Base-by-base conservation (phyloP, 2,888 invertebrate genomes). In the Drosophila neonasuta region DNA sequence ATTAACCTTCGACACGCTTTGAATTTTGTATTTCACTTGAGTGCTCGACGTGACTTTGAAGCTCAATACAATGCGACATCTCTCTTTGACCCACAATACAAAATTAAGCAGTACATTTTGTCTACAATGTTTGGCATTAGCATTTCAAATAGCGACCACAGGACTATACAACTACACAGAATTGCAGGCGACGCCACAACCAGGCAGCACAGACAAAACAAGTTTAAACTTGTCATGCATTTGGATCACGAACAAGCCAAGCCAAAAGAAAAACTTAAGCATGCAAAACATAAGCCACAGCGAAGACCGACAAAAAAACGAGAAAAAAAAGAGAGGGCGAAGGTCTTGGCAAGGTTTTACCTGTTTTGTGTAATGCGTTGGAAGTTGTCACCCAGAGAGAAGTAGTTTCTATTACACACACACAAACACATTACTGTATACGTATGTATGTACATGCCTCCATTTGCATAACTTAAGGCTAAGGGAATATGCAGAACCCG, bases 101-200 rank as follows among this genome's bases (percentile, higher is more conserved):
- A 49, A 55, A 48, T 62, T 51, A 51, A 62, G 62, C 51, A 57
- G 48, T 41, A 57, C 57, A 52, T 62, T 51, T 57, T 44, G 57
- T 56, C 62, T 51, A 48, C 36, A 24, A 44, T 4, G 36, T 42
- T 5, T 9, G 24, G 49, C 74, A 76, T 76, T 76, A 77, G 60
- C 74, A 77, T 77, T 74, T 77, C 74, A 75, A 75, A 75, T 66
- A 64, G 71, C 71, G 71, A 74, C 74, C 67, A 58, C 68, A 59
- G 42, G 39, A 60, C 62, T 52, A 36, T 54, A 36, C 57, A 42
- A 61, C 34, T 48, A 24, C 24, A 24, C 24, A 24, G 6, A 24
- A 24, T 24, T 24, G 24, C 6, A n/a, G 36, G 48, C 9, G n/a
- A 48, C 45, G 24, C 30, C 44, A 34, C 3, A 34, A 11, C 34